Conservation (phyloP, 1,140 invertebrate species). For the Cherax quadricarinatus region DNA sequence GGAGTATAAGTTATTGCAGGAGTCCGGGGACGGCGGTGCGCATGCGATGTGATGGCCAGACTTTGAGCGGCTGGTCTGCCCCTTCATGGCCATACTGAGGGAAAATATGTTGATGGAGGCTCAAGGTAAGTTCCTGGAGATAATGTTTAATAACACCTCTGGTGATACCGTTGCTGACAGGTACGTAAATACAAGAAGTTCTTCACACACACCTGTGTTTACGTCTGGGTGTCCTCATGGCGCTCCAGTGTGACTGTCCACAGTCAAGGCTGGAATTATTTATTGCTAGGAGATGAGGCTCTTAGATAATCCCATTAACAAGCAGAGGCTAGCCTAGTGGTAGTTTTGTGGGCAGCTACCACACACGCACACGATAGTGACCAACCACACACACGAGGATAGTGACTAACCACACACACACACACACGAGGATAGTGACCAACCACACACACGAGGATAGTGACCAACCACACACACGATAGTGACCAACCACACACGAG, state of each 20-base stretch:
- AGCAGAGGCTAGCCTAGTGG: neutral
- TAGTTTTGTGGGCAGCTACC: neutral
- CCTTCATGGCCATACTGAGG: constrained; percentile 24
- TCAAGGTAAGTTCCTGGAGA: constrained; percentile 23
- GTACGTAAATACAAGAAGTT: neutral
- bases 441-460: too few relatives aligned
- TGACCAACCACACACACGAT: too few relatives aligned
- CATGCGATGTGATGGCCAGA: constrained; percentile 58
- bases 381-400: too few relatives aligned
- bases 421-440: too few relatives aligned
- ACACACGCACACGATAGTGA: too few relatives aligned
- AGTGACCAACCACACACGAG: too few relatives aligned
- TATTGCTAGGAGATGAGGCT: constrained; percentile 18
- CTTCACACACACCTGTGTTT: neutral
- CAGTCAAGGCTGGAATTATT: neutral
- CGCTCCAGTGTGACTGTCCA: neutral
- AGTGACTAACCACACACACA: too few relatives aligned
- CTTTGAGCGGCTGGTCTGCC: constrained; percentile 29
- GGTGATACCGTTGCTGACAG: neutral
- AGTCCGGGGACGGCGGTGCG: constrained; percentile 24
- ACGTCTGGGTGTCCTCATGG: neutral
- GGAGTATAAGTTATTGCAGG: constrained; percentile 22
- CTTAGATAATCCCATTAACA: constrained; percentile 7
- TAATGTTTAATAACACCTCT: constrained; percentile 42
- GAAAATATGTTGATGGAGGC: constrained; percentile 53